These are phyloP conservation scores for Drosophila ogumai DNA, from an alignment of 1,140 invertebrate genomes.

Conservation along the genomic window DNA sequence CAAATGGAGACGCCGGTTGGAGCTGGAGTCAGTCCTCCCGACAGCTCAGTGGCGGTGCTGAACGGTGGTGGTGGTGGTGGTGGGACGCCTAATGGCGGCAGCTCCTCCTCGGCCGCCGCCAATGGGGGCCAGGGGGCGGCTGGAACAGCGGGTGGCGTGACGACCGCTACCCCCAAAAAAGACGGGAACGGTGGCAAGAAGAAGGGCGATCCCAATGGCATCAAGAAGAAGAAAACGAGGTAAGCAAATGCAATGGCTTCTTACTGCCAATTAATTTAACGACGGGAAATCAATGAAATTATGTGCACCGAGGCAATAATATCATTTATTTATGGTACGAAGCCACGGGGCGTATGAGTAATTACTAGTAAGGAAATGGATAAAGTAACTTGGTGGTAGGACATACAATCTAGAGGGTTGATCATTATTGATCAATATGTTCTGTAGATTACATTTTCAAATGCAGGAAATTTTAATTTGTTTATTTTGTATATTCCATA, in stretches of 20 bases:
- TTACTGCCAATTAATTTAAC: constrained; percentile 68
- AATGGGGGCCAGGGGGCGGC: constrained; percentile 22
- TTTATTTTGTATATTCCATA: background rate
- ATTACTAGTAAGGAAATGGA: constrained; percentile 15
- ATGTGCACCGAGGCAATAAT: constrained; percentile 53
- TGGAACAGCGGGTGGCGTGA: constrained; percentile 29
- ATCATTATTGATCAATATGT: background rate
- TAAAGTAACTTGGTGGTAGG: background rate
- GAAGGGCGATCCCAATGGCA: constrained; percentile 93
- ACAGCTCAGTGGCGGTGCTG: constrained; percentile 14
- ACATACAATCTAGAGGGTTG: constrained; percentile 19
- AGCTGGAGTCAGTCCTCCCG: constrained; percentile 13
- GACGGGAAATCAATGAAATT: constrained; percentile 82
- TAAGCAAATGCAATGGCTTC: constrained; percentile 83
- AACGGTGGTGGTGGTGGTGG: constrained; percentile 40
- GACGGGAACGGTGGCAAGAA: constrained; percentile 91
- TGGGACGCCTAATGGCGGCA: constrained; percentile 45
- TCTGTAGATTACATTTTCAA: too few species aligned
- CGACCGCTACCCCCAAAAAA: constrained; percentile 73
- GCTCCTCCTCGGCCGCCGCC: constrained; percentile 9
- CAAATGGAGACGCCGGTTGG: constrained; percentile 48
- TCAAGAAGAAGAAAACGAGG: constrained; percentile 98
- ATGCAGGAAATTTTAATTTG: background rate
- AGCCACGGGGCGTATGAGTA: constrained; percentile 59
- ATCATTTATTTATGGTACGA: constrained; percentile 13